phyloP scores from a whole-genome alignment of 1,140 invertebrate genomes.

The Nephila pilipes region DNA sequence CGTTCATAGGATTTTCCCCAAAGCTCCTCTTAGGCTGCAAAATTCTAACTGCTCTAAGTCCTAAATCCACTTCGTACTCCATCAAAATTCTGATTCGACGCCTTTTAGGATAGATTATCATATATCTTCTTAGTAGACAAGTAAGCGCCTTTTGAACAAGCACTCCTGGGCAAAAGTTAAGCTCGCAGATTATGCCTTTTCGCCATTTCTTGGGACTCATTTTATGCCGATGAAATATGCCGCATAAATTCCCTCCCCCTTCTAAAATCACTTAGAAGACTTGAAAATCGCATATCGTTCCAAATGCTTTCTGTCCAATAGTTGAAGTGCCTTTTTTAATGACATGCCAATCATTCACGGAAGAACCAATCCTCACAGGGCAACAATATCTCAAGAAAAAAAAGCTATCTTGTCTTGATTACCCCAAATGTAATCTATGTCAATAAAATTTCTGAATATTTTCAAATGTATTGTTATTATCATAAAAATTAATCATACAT shows the following conservation, averaged over 20 bases:
- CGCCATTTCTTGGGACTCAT: slow-evolving; percentile 26
- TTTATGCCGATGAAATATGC: slow-evolving; percentile 23
- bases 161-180: slow-evolving; percentile 34
- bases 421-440: too few species aligned
- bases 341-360: slow-evolving; percentile 14
- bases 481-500: too few species aligned
- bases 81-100: slow-evolving; percentile 54
- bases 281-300: slow-evolving; percentile 27
- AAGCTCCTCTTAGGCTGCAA: slow-evolving; percentile 58
- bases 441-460: too few species aligned
- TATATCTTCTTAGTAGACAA: slow-evolving; percentile 64
- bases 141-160: slow-evolving; percentile 40
- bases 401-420: too few species aligned
- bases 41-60: slow-evolving; percentile 61
- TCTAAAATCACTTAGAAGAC: slow-evolving; percentile 26
- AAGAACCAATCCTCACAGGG: not conserved
- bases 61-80: slow-evolving; percentile 70
- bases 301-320: slow-evolving; percentile 1
- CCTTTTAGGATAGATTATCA: slow-evolving; percentile 71
- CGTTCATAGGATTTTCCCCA: slow-evolving; percentile 71
- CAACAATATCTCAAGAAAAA: not conserved
- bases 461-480: too few species aligned
- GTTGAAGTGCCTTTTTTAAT: not conserved
- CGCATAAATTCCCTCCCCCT: slow-evolving; percentile 21
- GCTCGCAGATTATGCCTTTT: slow-evolving; percentile 25